Percentiles rank a stretch among this genome's conserved stretches.
Conservation (phyloP, 1,140 invertebrate genomes). For the Limonius californicus region DNA sequence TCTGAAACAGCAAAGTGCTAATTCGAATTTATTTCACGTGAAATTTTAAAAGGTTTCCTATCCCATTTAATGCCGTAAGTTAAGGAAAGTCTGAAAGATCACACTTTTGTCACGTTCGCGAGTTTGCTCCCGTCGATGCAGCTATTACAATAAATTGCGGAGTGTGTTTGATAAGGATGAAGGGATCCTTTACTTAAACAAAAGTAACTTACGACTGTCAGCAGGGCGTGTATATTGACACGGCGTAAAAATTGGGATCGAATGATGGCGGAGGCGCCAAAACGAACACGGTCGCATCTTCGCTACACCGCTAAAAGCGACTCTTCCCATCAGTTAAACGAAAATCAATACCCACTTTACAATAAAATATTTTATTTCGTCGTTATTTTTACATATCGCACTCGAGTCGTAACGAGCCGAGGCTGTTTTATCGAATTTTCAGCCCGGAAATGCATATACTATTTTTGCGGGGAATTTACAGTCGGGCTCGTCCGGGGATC, state of each 20-base stretch:
- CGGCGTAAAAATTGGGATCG: slow-evolving; percentile 4
- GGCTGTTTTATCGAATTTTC: neutral
- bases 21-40: slow-evolving; percentile 11
- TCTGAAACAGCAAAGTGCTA: slow-evolving; percentile 6
- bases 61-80: slow-evolving; percentile 11
- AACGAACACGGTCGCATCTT: neutral
- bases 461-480: too few species aligned
- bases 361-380: slow-evolving; percentile 12
- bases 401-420: neutral
- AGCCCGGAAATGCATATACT: too few species aligned
- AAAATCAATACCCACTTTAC: slow-evolving; percentile 12
- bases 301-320: neutral
- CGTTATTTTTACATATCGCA: slow-evolving; percentile 11
- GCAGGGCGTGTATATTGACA: neutral
- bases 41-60: slow-evolving; percentile 14
- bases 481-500: too few species aligned
- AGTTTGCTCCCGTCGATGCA: neutral
- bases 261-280: neutral
- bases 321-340: slow-evolving; percentile 9
- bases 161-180: slow-evolving; percentile 10
- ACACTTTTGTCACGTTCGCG: slow-evolving; percentile 6
- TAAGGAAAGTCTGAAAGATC: slow-evolving; percentile 11
- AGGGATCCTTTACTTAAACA: neutral
- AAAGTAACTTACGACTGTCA: neutral
- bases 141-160: slow-evolving; percentile 9